Percentiles rank a stretch among this genome's conserved stretches.
These are phyloP conservation scores for Parotia lawesii DNA, from an alignment of 2,113 vertebrate genomes.

Conservation along the genomic window DNA sequence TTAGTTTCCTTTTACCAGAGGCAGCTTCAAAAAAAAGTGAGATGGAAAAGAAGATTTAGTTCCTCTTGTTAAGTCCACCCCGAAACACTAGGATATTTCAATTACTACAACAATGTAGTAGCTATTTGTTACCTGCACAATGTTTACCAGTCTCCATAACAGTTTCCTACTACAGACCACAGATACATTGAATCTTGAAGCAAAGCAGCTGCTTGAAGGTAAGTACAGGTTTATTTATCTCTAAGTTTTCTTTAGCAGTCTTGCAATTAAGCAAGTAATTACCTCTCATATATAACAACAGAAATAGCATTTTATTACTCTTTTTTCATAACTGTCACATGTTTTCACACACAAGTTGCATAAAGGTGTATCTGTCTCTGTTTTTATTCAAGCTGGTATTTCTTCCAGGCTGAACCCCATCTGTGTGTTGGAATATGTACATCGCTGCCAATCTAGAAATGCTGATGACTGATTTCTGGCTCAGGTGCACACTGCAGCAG, in stretches of 20 bases:
- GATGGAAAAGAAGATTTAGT: background rate
- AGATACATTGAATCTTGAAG: background rate
- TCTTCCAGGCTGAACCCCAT: background rate
- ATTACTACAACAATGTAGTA: background rate
- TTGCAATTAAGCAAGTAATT: background rate
- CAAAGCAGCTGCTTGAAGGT: background rate
- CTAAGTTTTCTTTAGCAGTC: background rate
- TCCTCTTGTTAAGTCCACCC: background rate
- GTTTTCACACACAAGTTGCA: background rate
- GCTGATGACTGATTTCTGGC: conserved; percentile 39
- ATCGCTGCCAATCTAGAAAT: background rate
- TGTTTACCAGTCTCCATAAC: background rate
- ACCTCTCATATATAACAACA: background rate
- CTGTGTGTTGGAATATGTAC: background rate
- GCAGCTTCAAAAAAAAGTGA: conserved; percentile 58
- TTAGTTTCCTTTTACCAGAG: conserved; percentile 77
- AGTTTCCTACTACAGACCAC: background rate
- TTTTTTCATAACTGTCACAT: background rate
- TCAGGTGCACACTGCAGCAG: background rate
- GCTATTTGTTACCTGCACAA: background rate
- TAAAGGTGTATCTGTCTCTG: background rate
- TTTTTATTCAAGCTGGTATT: background rate
- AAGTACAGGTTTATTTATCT: background rate
- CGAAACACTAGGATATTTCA: background rate
- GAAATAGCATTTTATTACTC: background rate